Base-by-base conservation (phyloP, 2,113 vertebrate species). In the Cyprinus carpio region DNA sequence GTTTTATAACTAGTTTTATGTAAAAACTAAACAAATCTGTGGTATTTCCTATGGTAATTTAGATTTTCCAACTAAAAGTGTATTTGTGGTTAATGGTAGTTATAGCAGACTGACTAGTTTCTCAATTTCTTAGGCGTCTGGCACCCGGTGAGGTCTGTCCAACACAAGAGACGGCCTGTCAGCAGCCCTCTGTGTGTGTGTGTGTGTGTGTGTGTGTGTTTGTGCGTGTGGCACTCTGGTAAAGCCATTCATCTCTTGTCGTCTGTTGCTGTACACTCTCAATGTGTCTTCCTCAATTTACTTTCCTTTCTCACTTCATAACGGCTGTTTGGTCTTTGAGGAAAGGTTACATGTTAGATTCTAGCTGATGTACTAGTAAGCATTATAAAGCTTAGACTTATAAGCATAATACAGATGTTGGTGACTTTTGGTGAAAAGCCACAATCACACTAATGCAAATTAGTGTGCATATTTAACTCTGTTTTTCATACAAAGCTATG, bases 81-180 rank as follows among this genome's bases (percentile, higher is more conserved):
- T 5, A 20, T 75, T 25, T 85, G 84, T 79, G 84, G 43, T 34
- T 69, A 18, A 76, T 31, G 16, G 75, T 54, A 75, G 80, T 20
- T 69, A 62, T 10, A 29, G 62, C 27, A 82, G 62, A 51, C 54
- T 15, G 29, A 56, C 67, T 34, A 56, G 46, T 72, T 72, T 83
- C 67, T 74, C 67, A 58, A 72, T 72, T 27, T 83, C 23, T 71
- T 56, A 18, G 76, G 10, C 29, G 31, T 79, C 76, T 62, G 75
- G 40, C 76, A 54, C 80, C 25, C 46, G 12, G 85, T 89, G 87
- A 88, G 85, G 84, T 75, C 37, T 65, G 87, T 87, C 85, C 88
- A 86, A 87, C 77, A 25, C 60, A 51, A 89, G 87, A 90, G 89
- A 90, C 85, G 7, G 87, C 83, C 86, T 90, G 90, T 90, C 90